Base-by-base conservation (phyloP, 92 coral and sea anemone species). In the Desmophyllum pertusum region DNA sequence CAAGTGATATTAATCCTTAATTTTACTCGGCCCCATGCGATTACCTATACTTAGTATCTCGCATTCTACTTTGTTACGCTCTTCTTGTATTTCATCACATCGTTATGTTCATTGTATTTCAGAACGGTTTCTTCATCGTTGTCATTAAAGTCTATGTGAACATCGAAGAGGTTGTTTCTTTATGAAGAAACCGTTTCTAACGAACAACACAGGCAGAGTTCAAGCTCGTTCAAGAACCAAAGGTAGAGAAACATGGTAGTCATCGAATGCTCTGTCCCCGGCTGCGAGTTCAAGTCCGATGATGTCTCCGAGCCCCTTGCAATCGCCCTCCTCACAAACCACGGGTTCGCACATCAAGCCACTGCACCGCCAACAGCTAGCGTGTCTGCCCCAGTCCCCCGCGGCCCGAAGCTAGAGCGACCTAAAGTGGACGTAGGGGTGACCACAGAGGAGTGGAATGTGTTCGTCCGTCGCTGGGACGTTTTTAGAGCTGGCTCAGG, bases 401-500 rank as follows among this genome's bases (percentile, higher is more conserved):
- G 68, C 33, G 87, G 90, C 66, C 90, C 93, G 10, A 85, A 76
- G 70, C 78, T 90, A 14, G 93, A 90, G 6, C 85, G 93, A 67
- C 90, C 90, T 52, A 85, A 81, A 81, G 77, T 81, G 2, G 70
- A 90, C 77, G 81, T 90, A 30, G 92, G 88, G 17, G 77, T 84
- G 18, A 75, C 87, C 2, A 52, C 67, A 4, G 91, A 88, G 43
- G 84, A 89, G 41, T 91, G 92, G 94, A 93, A 90, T 33, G 76
- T 90, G 4, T 93, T 90, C 62, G 82, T 79, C 10, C 69, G 90
- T 13, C 86, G 93, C 75, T 93, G 94, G 94, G 79, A 86, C 29
- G 93, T 93, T n/a, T 93, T 93, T 83, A 69, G 75, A 2, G 55
- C 66, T 1, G 92, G 93, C 13, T 93, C 93, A 0, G 93, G 94